Evolutionary conservation across 2,113 vertebrate species (phyloP).

Genomic region (Uropsilus gracilis): DNA sequence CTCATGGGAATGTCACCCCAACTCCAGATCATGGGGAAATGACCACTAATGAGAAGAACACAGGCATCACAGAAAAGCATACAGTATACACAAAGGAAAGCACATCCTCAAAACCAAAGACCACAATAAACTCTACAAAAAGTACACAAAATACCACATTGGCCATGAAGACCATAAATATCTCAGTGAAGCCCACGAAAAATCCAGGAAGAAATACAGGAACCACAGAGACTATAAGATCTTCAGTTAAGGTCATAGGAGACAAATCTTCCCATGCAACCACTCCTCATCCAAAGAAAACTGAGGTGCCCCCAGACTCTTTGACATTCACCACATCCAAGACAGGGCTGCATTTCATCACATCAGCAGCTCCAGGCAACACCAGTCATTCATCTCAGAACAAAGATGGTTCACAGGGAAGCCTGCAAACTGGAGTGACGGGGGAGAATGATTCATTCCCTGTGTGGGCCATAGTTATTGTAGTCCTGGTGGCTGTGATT

Average conservation of each 20-base stretch:
- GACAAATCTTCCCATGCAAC: background rate
- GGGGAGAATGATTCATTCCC: slow-evolving; percentile 46
- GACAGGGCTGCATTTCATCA: background rate
- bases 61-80: background rate
- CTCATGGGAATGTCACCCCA: too few species aligned
- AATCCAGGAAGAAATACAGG: background rate
- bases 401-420: background rate
- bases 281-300: background rate
- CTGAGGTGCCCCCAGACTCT: background rate
- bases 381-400: background rate
- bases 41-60: background rate
- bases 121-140: background rate
- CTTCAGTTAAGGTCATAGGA: background rate
- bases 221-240: background rate
- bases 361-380: background rate
- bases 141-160: background rate
- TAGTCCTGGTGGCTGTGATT: slow-evolving; percentile 73
- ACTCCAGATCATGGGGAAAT: too few species aligned
- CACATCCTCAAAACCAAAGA: background rate
- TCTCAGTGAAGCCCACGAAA: background rate
- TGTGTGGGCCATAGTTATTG: slow-evolving; percentile 76
- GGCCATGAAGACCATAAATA: background rate
- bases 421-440: fast-evolving
- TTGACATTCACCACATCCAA: background rate
- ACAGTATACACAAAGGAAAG: background rate